phyloP scores from a whole-genome alignment of 1,140 invertebrate species.

The Schlechtendalia chinensis region DNA sequence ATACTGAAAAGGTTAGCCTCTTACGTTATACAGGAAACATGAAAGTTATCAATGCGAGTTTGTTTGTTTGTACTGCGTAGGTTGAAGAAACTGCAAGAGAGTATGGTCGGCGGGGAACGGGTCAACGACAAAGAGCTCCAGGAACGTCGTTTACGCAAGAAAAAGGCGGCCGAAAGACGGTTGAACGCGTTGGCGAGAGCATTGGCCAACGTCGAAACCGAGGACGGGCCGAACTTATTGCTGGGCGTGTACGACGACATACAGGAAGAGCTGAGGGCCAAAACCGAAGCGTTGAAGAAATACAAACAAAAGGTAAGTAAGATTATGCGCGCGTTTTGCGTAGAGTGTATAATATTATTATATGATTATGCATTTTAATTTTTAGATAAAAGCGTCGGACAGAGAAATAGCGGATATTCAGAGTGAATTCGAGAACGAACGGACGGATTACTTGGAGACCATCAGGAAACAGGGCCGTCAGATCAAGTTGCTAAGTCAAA shows the following conservation, averaged over 20 bases:
- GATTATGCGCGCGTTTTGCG: too few relatives aligned
- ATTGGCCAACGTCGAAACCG: conserved; percentile 70
- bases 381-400: conserved; percentile 64
- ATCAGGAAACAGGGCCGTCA: conserved; percentile 75
- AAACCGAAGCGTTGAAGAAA: conserved; percentile 70
- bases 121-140: conserved; percentile 70
- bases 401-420: conserved; percentile 77
- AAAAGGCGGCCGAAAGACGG: conserved; percentile 68
- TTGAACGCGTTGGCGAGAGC: conserved; percentile 67
- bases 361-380: background rate
- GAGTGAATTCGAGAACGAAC: conserved; percentile 79
- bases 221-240: conserved; percentile 62
- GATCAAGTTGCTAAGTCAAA: conserved; percentile 67
- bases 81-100: conserved; percentile 68
- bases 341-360: background rate
- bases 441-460: conserved; percentile 82
- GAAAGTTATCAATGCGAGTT: background rate
- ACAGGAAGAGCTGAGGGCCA: conserved; percentile 71
- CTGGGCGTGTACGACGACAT: conserved; percentile 71
- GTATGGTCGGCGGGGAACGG: conserved; percentile 78
- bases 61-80: conserved; percentile 55
- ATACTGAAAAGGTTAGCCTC: conserved; percentile 53
- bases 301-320: conserved; percentile 66
- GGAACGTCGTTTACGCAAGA: conserved; percentile 68
- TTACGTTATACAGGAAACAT: background rate